A percentile compares a stretch with the other conserved stretches of the same genome.
These are phyloP conservation scores for Anas platyrhynchos DNA, from an alignment of 2,113 vertebrate genomes.

Conservation along the genomic window DNA sequence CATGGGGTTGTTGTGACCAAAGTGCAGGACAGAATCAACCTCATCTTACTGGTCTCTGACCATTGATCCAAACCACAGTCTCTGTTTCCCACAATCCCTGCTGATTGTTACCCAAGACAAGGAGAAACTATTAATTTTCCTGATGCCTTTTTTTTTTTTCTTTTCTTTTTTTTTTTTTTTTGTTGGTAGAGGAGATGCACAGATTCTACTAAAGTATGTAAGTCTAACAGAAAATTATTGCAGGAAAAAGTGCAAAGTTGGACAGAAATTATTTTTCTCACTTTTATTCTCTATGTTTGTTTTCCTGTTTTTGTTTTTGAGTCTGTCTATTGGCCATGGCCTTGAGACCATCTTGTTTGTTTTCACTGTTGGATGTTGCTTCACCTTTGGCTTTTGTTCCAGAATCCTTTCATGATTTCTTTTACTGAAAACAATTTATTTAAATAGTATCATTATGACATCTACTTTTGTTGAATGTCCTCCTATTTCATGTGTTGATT, in stretches of 20 bases:
- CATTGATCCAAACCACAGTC: too few relatives aligned
- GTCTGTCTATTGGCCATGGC: neutral
- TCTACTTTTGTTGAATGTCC: neutral
- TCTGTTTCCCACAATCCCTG: neutral
- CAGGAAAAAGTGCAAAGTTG: neutral
- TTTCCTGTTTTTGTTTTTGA: neutral
- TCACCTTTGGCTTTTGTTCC: neutral
- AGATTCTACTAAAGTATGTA: neutral
- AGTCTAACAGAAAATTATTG: neutral
- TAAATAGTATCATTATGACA: neutral
- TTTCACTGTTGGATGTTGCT: neutral
- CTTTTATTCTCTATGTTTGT: neutral
- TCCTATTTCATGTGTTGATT: neutral
- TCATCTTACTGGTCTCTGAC: too few relatives aligned
- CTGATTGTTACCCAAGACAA: neutral
- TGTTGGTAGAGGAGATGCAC: neutral
- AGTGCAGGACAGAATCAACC: too few relatives aligned
- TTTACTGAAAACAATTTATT: neutral
- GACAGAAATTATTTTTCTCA: neutral
- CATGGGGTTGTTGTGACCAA: too few relatives aligned
- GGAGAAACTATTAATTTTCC: neutral
- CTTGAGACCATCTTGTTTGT: neutral
- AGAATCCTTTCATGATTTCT: neutral
- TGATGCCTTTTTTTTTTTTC: neutral
- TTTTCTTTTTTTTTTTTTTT: neutral